Evolutionary conservation across 2,888 invertebrate species (phyloP), one percentile per base, ranked within the genome.

Genomic region (Chaitophorus viminalis): DNA sequence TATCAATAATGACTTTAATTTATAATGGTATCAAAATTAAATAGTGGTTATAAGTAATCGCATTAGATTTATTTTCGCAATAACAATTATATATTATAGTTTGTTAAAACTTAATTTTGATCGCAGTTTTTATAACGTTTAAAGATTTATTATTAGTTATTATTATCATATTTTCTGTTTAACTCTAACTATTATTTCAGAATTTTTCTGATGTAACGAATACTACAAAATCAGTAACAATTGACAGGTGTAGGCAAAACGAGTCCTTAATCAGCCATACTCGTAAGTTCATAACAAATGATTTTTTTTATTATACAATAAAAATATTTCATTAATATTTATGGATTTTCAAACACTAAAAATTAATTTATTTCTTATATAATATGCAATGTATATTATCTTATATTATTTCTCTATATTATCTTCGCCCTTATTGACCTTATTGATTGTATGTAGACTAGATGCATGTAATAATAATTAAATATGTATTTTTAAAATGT

Each of bases 401-500:
- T n/a, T n/a, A n/a, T n/a, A n/a, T n/a, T n/a, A n/a, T n/a, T n/a
- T n/a, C n/a, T n/a, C 52, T 52, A 6, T 78, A 78, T 78, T 31
- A 60, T 81, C n/a, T 31, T n/a, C 72, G 52, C 52, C 72, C 70
- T 72, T 72, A 72, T 82, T 72, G 33, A 72, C 52, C 72, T 82
- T 46, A 46, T 70, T 70, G 39, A 8, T 70, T 36, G 6, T 79
- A n/a, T 79, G n/a, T 79, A 60, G n/a, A n/a, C n/a, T 36, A 60
- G 36, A 36, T 46, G 29, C 52, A 31, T 52, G 31, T 54, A 77
- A 52, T 77, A 52, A 52, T 77, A 77, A 65, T 31, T 60, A 79
- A n/a, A 65, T 60, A 25, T 1, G 33, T 31, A 9, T 25, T 77
- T 5, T 31, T 52, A 25, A 25, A 2, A 60, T 60, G 8, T 70